Evolutionary conservation across 2,113 vertebrate genomes (phyloP).

Genomic region (Danio rerio): DNA sequence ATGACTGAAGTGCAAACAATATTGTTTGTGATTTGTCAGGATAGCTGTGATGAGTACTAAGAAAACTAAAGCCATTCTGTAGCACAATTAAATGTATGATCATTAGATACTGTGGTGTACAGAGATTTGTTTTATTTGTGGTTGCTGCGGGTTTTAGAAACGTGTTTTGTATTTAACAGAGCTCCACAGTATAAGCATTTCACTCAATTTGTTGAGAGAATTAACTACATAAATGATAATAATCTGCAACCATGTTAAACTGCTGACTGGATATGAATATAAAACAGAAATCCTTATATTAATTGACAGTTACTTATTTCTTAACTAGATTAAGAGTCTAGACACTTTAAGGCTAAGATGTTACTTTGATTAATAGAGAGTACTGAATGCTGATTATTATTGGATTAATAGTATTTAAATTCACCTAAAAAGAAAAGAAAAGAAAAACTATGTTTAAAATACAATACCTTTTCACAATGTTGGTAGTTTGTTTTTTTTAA

Average conservation of each 20-base stretch:
- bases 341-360: neutral
- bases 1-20: neutral
- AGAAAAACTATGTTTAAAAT: too few species aligned
- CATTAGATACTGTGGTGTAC: too few species aligned
- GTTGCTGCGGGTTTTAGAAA: constrained; percentile 4
- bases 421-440: too few species aligned
- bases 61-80: neutral
- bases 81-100: neutral
- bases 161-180: neutral
- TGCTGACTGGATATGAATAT: neutral
- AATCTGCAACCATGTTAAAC: neutral
- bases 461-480: too few species aligned
- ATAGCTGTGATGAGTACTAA: constrained; percentile 7
- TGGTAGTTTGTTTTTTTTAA: too few species aligned
- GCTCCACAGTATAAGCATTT: neutral
- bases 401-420: too few species aligned
- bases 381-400: neutral
- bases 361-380: neutral
- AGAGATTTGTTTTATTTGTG: neutral
- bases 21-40: constrained; percentile 6
- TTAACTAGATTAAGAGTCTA: neutral
- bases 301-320: neutral
- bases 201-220: neutral
- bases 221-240: neutral
- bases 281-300: neutral